Evolutionary conservation across 2,113 vertebrate genomes (phyloP), one percentile per base, ranked within the genome.

Genomic region (Oncorhynchus masou): DNA sequence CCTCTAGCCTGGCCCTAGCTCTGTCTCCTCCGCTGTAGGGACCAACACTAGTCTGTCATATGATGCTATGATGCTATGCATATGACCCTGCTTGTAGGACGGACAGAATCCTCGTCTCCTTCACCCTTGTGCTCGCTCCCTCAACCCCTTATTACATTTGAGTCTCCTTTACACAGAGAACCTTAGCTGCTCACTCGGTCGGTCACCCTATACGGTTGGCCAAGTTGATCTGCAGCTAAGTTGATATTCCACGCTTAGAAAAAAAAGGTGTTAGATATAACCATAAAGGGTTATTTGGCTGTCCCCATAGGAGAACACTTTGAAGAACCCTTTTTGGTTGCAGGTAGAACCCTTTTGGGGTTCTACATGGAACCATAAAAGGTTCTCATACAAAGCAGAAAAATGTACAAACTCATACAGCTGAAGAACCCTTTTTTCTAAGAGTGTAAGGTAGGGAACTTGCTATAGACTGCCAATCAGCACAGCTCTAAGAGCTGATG

Each of bases 1-100:
- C 48, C 49, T 80, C 51, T 59, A 74, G 75, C 76, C 62, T 54
- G 29, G 19, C 67, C 27, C 39, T 62, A 29, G 54, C 25, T 22
- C 34, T 29, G 9, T 22, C 68, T 9, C 9, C 62, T 64, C 62
- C 7, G 1, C 20, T n/a, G 62, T 64, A 22, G 20, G 22, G 62
- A 25, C 20, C 22, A 8, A 64, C 64, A 15, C 24, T 27, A 11
- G 24, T 67, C 65, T 67, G 22, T 67, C 65, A 67, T 13, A 11
- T 67, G 65, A 67, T 39, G 29, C 27, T 27, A 27, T 27, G 25
- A 27, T 27, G 25, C 25, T 27, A 27, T 27, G 27, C 27, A 27
- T 27, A 27, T 27, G 3, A 27, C 22, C 8, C 64, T 66, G 22
- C 64, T 19, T 29, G 65, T 27, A 67, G 65, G 51, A 54, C 16